Evolutionary conservation across 2,113 vertebrate species (phyloP), one percentile per base, ranked within the genome.

Genomic region (Bothrops jararaca): DNA sequence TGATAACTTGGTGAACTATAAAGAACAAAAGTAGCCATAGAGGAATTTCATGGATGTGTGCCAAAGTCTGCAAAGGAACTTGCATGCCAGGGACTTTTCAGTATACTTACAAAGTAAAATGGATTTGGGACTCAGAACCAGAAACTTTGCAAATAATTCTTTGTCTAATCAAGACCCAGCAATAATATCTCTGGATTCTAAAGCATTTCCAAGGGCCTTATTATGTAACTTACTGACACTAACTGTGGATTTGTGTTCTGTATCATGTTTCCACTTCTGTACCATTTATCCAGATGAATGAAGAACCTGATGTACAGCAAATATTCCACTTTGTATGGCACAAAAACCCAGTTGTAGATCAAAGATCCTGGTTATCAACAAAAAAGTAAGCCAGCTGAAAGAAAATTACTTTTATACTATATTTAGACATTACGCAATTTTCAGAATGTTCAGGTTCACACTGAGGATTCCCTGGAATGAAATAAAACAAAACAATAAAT

Each of bases 401-500:
- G 6, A 80, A 80, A 80, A 42, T 42, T 80, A 80, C 74, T 80
- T 42, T 22, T 80, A 80, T 80, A 80, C 18, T 80, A 9, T 42
- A 42, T 80, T 42, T 80, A 80, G 34, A 22, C 1, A 80, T 80
- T 20, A 80, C 74, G 74, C 74, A 80, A 39, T 42, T 22, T 80
- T 42, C 74, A 80, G 18, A 23, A 80, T 22, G 18, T 42, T 42
- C 39, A 22, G 74, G 74, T 39, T 80, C 39, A 42, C 5, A 42
- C 22, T 80, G 20, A 52, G 15, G 93, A 56, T 88, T 87, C 45
- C 89, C 94, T 54, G 45, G 3, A 2, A 48, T 87, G 48, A 88
- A 91, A 80, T 39, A 80, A 94, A 94, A 93, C 3, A n/a, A 52
- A 52, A 54, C 48, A 90, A 94, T 34, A 9, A 29, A n/a, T 60